Evolutionary conservation across 2,797 vertebrate genomes (phyloP).

Genomic region (Streptopelia turtur): DNA sequence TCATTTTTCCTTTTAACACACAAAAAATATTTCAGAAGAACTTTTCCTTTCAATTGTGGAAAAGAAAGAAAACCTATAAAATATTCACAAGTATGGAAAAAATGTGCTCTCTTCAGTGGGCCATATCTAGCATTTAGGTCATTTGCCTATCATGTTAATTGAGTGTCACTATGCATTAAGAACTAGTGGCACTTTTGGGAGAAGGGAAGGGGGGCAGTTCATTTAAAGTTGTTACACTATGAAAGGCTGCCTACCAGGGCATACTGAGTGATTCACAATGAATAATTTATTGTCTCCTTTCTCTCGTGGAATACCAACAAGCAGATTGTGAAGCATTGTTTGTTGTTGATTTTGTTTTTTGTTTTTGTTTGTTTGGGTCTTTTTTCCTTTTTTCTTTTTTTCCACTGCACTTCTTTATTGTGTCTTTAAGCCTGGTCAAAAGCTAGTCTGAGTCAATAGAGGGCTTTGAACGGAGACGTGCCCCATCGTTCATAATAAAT

Average conservation of each 20-base stretch:
- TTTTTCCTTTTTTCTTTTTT: neutral
- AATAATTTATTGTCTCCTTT: slow-evolving; percentile 54
- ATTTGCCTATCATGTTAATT: slow-evolving; percentile 35
- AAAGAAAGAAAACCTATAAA: slow-evolving; percentile 16
- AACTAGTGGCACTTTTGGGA: neutral
- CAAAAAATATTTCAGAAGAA: neutral
- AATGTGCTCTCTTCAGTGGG: neutral
- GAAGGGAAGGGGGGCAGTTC: neutral
- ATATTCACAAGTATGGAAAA: slow-evolving; percentile 1
- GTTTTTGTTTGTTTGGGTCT: too few species aligned
- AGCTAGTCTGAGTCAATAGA: neutral
- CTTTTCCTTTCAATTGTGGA: neutral
- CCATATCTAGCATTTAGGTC: slow-evolving; percentile 40
- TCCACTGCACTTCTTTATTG: neutral
- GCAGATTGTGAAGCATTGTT: neutral
- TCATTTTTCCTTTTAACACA: neutral
- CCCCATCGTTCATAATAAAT: neutral
- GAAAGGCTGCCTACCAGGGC: neutral
- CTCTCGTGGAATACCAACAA: neutral
- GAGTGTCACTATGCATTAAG: slow-evolving; percentile 31
- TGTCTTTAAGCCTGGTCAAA: neutral
- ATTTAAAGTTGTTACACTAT: slow-evolving; percentile 3
- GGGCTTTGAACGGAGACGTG: neutral
- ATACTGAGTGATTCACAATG: slow-evolving; percentile 25
- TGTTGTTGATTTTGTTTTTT: too few species aligned